Evolutionary conservation across 2,797 vertebrate genomes (phyloP), one percentile per base, ranked within the genome.

Genomic region (Hippocampus kuda): DNA sequence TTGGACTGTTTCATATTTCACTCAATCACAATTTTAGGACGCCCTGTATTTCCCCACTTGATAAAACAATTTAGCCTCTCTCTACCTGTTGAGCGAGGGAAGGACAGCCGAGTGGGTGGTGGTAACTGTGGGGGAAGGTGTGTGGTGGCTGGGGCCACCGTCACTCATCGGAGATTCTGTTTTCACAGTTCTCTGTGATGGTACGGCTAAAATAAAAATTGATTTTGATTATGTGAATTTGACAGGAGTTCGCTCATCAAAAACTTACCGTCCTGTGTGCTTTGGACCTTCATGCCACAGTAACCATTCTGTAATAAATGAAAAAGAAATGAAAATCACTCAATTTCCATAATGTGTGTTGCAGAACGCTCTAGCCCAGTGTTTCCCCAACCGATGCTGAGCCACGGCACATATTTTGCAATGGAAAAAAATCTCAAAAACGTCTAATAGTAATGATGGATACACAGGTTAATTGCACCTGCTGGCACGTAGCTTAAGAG

Each of bases 11-110:
- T 53, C n/a, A 53, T 53, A 53, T 53, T 53, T 22, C 3, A 24
- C 10, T 24, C 53, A 4, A 24, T 56, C n/a, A 10, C 24, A 56
- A 56, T 22, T 20, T 20, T 7, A 51, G 1, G 18, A 51, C 20
- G 7, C 18, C 10, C 49, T 51, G n/a, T 4, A 24, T 56, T 56
- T 56, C 53, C 48, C 53, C n/a, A 56, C 53, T 56, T 2, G 5
- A 49, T n/a, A 10, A 71, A 75, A 70, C n/a, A 38, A 54, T 27
- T 6, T 12, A 34, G 15, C 10, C 18, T 16, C 1, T 0, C 72
- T 64, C 24, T 90, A 99, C 97, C 94, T 97, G 94, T 81, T 94
- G 82, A 95, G 92, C 13, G 94, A 92, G 22, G 94, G 89, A 66
- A 95, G 90, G 7, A 94, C 83, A 4, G 86, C 65, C 51, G 86